These are phyloP conservation scores for Oplegnathus fasciatus DNA, from an alignment of 2,113 vertebrate genomes.

Conservation along the genomic window DNA sequence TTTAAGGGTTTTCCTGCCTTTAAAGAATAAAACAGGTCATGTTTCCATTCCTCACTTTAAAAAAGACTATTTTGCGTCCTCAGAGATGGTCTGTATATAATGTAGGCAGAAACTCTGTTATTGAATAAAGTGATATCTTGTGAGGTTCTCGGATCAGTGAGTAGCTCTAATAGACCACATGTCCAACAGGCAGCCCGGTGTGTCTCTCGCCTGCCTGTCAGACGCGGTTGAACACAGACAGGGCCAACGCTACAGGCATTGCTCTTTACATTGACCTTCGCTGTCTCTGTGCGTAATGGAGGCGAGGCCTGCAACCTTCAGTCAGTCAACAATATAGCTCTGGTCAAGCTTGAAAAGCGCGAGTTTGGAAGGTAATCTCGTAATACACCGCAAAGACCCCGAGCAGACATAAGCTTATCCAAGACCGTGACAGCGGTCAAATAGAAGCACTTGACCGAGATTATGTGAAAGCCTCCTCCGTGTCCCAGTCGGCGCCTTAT, in stretches of 20 bases:
- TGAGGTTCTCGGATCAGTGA: not conserved
- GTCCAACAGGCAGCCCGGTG: not conserved
- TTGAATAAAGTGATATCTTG: not conserved
- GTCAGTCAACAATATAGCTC: conserved; percentile 13
- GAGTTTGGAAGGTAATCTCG: conserved; percentile 52
- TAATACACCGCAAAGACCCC: conserved; percentile 35
- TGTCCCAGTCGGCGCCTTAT: conserved; percentile 39
- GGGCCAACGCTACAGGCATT: conserved; percentile 33
- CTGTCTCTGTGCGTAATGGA: conserved; percentile 63
- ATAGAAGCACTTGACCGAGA: conserved; percentile 73
- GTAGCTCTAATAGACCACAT: not conserved
- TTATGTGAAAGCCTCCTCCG: conserved; percentile 52
- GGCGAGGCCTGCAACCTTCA: conserved; percentile 53
- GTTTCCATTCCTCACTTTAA: not conserved
- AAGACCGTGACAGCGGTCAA: conserved; percentile 61
- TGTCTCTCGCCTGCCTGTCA: conserved; percentile 25
- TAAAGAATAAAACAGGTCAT: not conserved
- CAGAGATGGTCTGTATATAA: not conserved
- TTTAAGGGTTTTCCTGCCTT: not conserved
- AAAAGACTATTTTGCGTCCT: not conserved
- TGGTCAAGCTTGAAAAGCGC: conserved; percentile 42
- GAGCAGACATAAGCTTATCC: conserved; percentile 30
- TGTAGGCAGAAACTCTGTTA: not conserved
- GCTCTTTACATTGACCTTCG: conserved; percentile 82
- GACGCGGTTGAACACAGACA: conserved; percentile 21